Evolutionary conservation across 2,113 vertebrate genomes (phyloP).

Genomic region (Pogonocichla stellata): DNA sequence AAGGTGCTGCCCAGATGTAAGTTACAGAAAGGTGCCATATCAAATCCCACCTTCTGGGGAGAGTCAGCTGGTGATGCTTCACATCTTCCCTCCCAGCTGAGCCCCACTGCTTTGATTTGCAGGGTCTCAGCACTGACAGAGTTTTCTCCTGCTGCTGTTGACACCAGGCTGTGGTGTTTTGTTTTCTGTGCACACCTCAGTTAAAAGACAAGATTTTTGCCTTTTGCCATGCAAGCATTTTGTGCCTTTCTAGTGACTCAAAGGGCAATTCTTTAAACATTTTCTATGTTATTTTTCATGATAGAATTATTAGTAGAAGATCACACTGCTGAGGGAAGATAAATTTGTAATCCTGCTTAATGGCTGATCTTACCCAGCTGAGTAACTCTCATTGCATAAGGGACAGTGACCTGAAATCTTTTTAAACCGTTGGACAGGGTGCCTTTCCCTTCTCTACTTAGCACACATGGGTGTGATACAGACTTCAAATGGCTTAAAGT

Average conservation of each 20-base stretch:
- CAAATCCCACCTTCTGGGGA: accelerated
- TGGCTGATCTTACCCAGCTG: constrained; percentile 22
- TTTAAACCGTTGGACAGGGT: background rate
- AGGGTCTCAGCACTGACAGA: background rate
- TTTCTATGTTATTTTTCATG: background rate
- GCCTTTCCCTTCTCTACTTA: background rate
- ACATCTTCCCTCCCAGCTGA: accelerated
- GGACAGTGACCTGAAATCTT: constrained; percentile 42
- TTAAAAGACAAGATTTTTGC: background rate
- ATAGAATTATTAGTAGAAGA: background rate
- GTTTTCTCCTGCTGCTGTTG: accelerated
- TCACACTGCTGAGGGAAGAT: background rate
- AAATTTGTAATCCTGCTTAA: constrained; percentile 42
- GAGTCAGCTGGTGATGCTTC: background rate
- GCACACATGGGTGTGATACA: background rate
- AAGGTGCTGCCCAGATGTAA: background rate
- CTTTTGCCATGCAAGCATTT: accelerated
- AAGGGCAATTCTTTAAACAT: background rate
- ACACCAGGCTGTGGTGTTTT: background rate
- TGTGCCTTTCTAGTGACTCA: background rate
- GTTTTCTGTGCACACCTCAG: background rate
- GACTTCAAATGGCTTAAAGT: background rate
- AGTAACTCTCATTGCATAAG: constrained; percentile 28
- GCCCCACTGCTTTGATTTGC: background rate
- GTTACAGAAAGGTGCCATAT: background rate